phyloP scores from a whole-genome alignment of 2,113 vertebrate genomes.

The Astur gentilis region DNA sequence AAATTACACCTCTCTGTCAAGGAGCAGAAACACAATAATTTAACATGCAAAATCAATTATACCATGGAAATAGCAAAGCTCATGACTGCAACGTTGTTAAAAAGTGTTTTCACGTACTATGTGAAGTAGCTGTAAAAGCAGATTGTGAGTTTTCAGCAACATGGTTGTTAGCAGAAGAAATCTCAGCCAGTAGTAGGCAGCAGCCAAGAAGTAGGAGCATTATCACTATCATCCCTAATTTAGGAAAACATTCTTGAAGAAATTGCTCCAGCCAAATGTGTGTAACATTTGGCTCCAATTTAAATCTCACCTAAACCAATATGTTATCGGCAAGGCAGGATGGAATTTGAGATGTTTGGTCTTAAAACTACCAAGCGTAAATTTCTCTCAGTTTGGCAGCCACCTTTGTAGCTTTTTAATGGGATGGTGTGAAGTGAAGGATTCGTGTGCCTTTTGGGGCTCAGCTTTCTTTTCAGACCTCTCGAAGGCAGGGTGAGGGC shows the following conservation, averaged over 20 bases:
- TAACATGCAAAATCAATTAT: neutral
- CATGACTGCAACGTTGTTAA: neutral
- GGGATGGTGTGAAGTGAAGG: neutral
- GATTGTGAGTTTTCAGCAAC: conserved; percentile 34
- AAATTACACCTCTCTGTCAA: neutral
- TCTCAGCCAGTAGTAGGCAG: conserved; percentile 8
- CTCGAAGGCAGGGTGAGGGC: accelerated
- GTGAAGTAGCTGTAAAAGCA: conserved; percentile 45
- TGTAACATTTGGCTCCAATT: neutral
- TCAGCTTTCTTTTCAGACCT: neutral
- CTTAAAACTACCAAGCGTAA: neutral
- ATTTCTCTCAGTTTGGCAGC: neutral
- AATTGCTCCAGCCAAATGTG: conserved; percentile 10
- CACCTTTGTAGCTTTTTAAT: accelerated
- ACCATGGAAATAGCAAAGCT: neutral
- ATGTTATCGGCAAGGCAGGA: neutral
- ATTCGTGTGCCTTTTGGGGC: accelerated
- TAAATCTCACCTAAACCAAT: conserved; percentile 6
- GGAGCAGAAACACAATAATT: neutral
- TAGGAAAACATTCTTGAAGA: conserved; percentile 48
- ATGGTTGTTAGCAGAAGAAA: conserved; percentile 36
- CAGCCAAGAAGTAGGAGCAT: conserved; percentile 44
- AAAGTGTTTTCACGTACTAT: conserved; percentile 6
- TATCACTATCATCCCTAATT: conserved; percentile 33
- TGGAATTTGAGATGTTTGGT: neutral